A percentile compares a stretch with the other conserved stretches of the same genome.
Conservation (phyloP, 2,888 invertebrate genomes). For the Heteropelma amictum region DNA sequence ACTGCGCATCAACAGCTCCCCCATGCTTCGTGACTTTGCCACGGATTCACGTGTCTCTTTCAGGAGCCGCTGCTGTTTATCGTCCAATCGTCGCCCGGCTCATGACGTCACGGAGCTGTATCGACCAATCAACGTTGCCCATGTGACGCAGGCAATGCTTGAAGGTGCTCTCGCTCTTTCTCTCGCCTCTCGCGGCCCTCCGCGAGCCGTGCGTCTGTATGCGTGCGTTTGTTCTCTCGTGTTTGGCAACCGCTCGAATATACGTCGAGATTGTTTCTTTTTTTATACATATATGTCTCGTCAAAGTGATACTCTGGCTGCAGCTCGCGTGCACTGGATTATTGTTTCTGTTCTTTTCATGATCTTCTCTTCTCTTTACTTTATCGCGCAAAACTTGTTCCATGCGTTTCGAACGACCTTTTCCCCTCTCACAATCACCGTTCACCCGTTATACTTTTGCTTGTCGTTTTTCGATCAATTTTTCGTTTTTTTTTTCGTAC, state of each 20-base stretch:
- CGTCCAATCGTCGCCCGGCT: slow-evolving; percentile 73
- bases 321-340: slow-evolving; percentile 43
- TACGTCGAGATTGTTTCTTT: slow-evolving; percentile 20
- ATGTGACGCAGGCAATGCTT: slow-evolving; percentile 76
- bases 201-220: neutral
- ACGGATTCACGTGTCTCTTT: slow-evolving; percentile 78
- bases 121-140: slow-evolving; percentile 79
- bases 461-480: slow-evolving; percentile 5
- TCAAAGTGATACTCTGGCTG: slow-evolving; percentile 1
- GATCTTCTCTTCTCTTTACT: neutral
- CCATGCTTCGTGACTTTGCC: slow-evolving; percentile 71
- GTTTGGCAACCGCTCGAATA: slow-evolving; percentile 13
- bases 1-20: slow-evolving; percentile 77
- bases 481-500: neutral
- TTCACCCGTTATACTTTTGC: slow-evolving; percentile 42
- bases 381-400: neutral
- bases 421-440: neutral
- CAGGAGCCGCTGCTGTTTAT: slow-evolving; percentile 68
- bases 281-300: slow-evolving; percentile 7
- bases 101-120: slow-evolving; percentile 78
- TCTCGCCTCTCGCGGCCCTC: neutral
- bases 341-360: neutral
- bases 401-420: neutral
- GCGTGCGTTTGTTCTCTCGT: neutral
- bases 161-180: slow-evolving; percentile 63